Base-by-base conservation (phyloP, 2,113 vertebrate species). In the Anguilla rostrata region DNA sequence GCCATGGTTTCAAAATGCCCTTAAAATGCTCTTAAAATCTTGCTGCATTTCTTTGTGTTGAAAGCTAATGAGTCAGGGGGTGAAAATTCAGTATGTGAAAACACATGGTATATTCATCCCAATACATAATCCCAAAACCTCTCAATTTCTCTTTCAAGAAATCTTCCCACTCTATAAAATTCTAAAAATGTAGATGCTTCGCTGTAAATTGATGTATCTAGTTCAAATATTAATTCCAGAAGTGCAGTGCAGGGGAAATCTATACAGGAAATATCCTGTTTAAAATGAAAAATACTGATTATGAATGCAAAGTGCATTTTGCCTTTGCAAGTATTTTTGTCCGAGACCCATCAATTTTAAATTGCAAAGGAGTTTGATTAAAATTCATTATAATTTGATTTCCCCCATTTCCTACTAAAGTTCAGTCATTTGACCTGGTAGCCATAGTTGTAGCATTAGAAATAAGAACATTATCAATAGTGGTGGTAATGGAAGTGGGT, bases 211-310 rank as follows among this genome's bases (percentile, higher is more conserved):
- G 78, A 87, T 88, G 86, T 71, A 75, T 75, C 81, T 85, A 83
- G 84, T 11, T 81, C 84, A 71, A 89, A 90, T 79, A 87, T 88
- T 89, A 89, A 85, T 87, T 89, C 85, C 87, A 41, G 78, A 81
- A 86, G 78, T 22, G 14, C 83, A 85, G 87, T 83, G 43, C 82
- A 87, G 66, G 16, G 56, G 5, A 53, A 88, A 90, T 89, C 86
- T 90, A 90, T 89, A 84, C 9, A 88, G 82, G 85, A 87, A 89
- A 90, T 82, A 79, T 34, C 71, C 83, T 56, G n/a, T 53, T 79
- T 75, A 75, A 57, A 84, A 84, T 81, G 80, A 1, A 56, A 39
- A 79, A 22, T 84, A 88, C 86, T 87, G 89, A 90, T 86, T 85
- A 26, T 39, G 22, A 56, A 87, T 87, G 87, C 75, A 85, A 89